A percentile compares a stretch with the other conserved stretches of the same genome.
Evolutionary conservation across 1,140 invertebrate species (phyloP).

Genomic region (silkworm (Bombyx mori)): DNA sequence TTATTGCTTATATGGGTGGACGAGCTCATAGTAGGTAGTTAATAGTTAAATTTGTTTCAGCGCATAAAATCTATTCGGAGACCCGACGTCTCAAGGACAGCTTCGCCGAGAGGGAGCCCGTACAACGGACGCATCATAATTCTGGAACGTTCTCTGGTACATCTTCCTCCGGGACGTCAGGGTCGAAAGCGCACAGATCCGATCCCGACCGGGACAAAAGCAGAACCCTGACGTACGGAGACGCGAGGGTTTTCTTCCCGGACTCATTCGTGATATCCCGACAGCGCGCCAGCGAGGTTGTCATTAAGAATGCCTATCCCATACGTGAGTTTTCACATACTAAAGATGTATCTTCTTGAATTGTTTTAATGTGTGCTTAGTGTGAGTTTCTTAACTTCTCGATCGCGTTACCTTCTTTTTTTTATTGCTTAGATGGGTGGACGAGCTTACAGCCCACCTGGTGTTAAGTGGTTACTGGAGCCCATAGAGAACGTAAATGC

Average conservation of each 20-base stretch:
- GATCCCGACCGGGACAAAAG: conserved; percentile 43
- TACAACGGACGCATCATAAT: conserved; percentile 37
- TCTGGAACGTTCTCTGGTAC: conserved; percentile 42
- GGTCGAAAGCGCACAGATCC: conserved; percentile 51
- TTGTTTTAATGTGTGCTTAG: no score
- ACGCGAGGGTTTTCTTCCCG: conserved; percentile 63
- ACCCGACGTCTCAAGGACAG: conserved; percentile 40
- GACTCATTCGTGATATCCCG: conserved; percentile 62
- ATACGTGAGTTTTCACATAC: conserved; percentile 41
- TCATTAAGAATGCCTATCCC: conserved; percentile 46
- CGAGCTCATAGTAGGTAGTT: no score
- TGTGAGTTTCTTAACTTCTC: no score
- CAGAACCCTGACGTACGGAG: conserved; percentile 49
- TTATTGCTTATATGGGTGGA: no score
- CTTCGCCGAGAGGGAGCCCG: conserved; percentile 35
- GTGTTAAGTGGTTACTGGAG: no score
- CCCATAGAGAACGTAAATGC: no score
- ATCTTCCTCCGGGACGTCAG: conserved; percentile 64
- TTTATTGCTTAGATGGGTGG: no score
- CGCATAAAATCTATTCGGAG: conserved; percentile 56
- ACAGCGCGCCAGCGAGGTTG: conserved; percentile 42
- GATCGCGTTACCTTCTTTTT: no score
- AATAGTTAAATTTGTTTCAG: conserved; percentile 22
- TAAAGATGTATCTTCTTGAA: no score
- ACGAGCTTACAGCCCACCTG: no score